Percentiles rank a stretch among this genome's conserved stretches.
Conservation (phyloP, 2,113 vertebrate species). For the Cavia aperea region DNA sequence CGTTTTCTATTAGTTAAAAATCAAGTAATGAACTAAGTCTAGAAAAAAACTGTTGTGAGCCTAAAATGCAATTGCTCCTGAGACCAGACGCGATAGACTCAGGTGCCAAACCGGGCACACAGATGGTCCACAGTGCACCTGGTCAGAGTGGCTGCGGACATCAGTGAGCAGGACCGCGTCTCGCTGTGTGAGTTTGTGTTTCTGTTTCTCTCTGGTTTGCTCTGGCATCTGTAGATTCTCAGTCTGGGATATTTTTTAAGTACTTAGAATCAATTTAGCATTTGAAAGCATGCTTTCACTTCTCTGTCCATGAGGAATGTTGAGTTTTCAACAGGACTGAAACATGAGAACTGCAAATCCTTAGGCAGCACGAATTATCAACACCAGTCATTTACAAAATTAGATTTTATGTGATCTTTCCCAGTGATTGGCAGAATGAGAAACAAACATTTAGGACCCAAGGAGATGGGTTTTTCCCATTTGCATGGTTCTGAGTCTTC, state of each 20-base stretch:
- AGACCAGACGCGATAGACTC: background rate
- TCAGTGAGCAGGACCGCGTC: background rate
- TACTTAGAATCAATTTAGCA: constrained; percentile 25
- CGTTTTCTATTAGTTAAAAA: background rate
- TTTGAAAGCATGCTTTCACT: constrained; percentile 4
- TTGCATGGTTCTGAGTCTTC: background rate
- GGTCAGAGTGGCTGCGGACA: background rate
- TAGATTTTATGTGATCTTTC: background rate
- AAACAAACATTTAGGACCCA: background rate
- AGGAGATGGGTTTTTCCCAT: background rate
- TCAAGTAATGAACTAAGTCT: background rate
- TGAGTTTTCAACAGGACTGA: constrained; percentile 4
- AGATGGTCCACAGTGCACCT: background rate
- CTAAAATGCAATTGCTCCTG: background rate
- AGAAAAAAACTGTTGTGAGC: background rate
- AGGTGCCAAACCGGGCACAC: background rate
- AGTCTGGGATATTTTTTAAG: background rate
- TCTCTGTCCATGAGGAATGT: background rate
- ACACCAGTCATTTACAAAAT: constrained; percentile 15
- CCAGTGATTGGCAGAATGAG: background rate
- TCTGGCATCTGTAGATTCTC: background rate
- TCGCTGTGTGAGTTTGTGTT: background rate
- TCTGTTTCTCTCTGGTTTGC: background rate
- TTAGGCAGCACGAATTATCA: background rate
- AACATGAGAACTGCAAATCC: background rate